These are phyloP conservation scores for Vidua chalybeata DNA, from an alignment of 2,113 vertebrate species.

Conservation along the genomic window DNA sequence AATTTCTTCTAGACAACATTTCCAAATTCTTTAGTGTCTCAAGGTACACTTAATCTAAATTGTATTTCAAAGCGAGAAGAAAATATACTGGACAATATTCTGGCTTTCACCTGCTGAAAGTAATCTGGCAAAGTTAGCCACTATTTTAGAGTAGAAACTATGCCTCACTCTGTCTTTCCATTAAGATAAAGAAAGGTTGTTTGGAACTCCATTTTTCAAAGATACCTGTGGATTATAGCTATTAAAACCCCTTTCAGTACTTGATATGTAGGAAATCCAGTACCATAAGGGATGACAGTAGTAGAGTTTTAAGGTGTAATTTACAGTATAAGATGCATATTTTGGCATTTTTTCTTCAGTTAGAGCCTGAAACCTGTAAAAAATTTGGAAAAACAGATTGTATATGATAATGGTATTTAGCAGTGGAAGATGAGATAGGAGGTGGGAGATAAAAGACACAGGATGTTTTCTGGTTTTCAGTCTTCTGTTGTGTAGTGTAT, in stretches of 20 bases:
- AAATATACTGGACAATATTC: background rate
- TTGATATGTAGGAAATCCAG: background rate
- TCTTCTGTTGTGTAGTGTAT: background rate
- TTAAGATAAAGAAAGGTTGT: background rate
- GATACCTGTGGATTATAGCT: slow-evolving; percentile 70
- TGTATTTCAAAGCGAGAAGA: slow-evolving; percentile 13
- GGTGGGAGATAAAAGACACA: background rate
- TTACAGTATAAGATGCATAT: background rate
- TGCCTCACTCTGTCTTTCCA: background rate
- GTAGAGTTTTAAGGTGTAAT: background rate
- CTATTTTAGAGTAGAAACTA: background rate
- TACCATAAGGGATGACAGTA: background rate
- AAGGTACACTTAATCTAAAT: background rate
- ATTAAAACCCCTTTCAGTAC: background rate
- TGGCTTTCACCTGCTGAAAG: background rate
- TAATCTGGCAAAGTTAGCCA: background rate
- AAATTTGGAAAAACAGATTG: background rate
- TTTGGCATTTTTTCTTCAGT: background rate
- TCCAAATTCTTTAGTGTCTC: background rate
- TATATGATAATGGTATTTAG: background rate
- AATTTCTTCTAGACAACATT: background rate
- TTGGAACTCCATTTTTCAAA: slow-evolving; percentile 26
- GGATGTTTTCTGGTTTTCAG: slow-evolving; percentile 2
- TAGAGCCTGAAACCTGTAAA: slow-evolving; percentile 24
- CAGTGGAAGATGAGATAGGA: background rate